Evolutionary conservation across 2,797 vertebrate species (phyloP).

Genomic region (Pantherophis vulpinus): DNA sequence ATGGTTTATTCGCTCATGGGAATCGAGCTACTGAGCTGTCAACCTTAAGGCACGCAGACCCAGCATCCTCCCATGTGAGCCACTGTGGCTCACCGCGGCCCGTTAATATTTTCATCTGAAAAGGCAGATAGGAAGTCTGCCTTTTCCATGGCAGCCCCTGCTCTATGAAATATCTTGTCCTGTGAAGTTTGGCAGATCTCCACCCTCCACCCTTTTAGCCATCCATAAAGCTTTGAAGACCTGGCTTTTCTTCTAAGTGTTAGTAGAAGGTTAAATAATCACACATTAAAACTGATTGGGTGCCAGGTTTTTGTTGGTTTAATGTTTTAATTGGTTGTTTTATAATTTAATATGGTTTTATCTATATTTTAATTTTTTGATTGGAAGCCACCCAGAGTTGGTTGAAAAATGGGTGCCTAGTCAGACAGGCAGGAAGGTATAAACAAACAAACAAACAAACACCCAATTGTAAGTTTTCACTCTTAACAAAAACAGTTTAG

Average conservation of each 20-base stretch:
- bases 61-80: too few species aligned
- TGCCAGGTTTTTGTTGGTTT: neutral
- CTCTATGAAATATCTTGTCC: neutral
- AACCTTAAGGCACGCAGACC: too few species aligned
- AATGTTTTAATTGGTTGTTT: neutral
- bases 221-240: neutral
- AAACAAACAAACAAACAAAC: neutral
- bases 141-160: neutral
- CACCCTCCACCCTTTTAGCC: neutral
- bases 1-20: too few species aligned
- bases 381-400: neutral
- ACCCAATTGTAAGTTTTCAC: neutral
- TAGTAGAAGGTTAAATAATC: neutral
- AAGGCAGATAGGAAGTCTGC: neutral
- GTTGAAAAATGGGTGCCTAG: neutral
- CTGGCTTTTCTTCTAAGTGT: neutral
- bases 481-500: neutral
- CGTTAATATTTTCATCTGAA: neutral
- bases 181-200: neutral
- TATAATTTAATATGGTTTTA: neutral
- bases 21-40: too few species aligned
- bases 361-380: neutral
- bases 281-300: neutral
- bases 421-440: neutral
- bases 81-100: too few species aligned